These are phyloP conservation scores for Zenarchopterus dispar DNA, from an alignment of 2,797 vertebrate species.

Conservation along the genomic window DNA sequence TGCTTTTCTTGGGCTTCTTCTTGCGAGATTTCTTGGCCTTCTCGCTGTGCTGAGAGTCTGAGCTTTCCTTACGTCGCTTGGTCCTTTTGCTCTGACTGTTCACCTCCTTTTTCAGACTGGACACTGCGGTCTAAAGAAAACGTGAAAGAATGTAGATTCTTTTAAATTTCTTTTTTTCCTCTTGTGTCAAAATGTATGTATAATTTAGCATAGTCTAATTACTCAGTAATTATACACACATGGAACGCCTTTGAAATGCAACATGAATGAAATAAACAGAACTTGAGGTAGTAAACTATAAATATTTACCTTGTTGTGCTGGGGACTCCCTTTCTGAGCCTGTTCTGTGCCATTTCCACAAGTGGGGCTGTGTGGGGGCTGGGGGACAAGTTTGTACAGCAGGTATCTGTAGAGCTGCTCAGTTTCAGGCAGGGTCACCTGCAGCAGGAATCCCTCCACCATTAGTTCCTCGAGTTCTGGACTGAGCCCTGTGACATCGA, in stretches of 20 bases:
- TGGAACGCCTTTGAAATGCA: no score
- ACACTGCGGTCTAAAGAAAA: conserved; percentile 75
- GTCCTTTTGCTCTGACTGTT: conserved; percentile 85
- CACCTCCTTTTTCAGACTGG: conserved; percentile 83
- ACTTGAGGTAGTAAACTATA: not conserved
- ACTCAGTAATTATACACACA: no score
- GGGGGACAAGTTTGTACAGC: conserved; percentile 83
- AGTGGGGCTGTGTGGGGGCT: conserved; percentile 61
- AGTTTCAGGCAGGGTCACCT: conserved; percentile 95
- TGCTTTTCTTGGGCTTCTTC: conserved; percentile 88
- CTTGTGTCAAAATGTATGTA: not conserved
- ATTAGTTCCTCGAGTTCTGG: conserved; percentile 92
- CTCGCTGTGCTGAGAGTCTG: conserved; percentile 73
- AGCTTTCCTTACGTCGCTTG: conserved; percentile 89
- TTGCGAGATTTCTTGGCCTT: conserved; percentile 87
- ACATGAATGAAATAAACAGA: not conserved
- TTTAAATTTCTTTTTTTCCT: not conserved
- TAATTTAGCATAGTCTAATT: not conserved
- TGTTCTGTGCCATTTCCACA: conserved; percentile 66
- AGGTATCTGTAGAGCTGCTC: conserved; percentile 93
- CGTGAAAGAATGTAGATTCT: not conserved
- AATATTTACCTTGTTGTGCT: conserved; percentile 65
- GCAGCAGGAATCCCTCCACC: conserved; percentile 96
- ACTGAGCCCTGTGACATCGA: conserved; percentile 79
- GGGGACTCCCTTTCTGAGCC: conserved; percentile 52